Evolutionary conservation across 1,140 invertebrate genomes (phyloP), one percentile per base, ranked within the genome.

Genomic region (Paralvinella palmiformis): DNA sequence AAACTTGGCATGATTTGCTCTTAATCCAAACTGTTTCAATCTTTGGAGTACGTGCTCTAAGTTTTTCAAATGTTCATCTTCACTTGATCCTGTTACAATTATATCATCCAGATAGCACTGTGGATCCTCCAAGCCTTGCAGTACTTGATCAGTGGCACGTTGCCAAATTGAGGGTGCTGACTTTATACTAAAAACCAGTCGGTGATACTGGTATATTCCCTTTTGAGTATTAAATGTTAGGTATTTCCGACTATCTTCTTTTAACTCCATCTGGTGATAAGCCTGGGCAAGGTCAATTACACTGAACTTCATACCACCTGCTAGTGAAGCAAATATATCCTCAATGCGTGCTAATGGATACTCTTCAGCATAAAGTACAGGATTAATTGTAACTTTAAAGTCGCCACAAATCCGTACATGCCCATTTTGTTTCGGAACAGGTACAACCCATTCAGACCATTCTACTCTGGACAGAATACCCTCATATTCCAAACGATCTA

Each of bases 141-240:
- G 63, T 2, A 76, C 33, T 65, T 74, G 60, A 44, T 82, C 78
- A 24, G 85, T 82, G 20, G 78, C 71, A 63, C 75, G 33, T 67
- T 86, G 81, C 65, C 85, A 86, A 63, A 83, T 76, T 17, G 73
- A 67, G 20, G 83, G 81, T 0, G 82, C 81, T n/a, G 74, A 75
- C 63, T 78, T 76, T 5, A 85, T 74, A 5, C 81, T 83, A 74
- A 83, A 85, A 5, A 36, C 17, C 20, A 85, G 62, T 81, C 57
- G 29, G 79, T 79, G n/a, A n/a, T 83, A 79, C 7, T 71, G 67
- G 67, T 75, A 84, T 17, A 84, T 57, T 6, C 84, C 82, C 48
- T 73, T 74, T n/a, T 53, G 59, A 53, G 59, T 61, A 31, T 61
- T 61, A 24, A 61, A 57, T 17, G 59, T 61, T 10, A 1, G 10